Evolutionary conservation across 2,888 invertebrate genomes (phyloP), one percentile per base, ranked within the genome.

Genomic region (Nymphalis c-album): DNA sequence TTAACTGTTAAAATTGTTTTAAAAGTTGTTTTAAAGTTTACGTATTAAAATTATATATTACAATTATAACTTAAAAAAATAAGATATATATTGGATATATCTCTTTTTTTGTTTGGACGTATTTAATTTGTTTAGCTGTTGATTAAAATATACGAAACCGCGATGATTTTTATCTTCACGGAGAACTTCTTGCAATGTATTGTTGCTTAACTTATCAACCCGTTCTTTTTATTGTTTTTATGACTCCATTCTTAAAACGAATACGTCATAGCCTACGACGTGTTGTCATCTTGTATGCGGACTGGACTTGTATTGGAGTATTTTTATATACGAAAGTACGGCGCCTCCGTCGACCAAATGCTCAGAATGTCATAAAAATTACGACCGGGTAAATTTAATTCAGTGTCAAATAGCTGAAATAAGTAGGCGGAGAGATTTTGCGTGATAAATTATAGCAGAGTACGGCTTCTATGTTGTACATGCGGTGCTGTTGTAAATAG

Each of bases 401-500:
- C 61, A 62, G 50, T 45, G 58, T 66, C 66, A 50, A 66, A 66
- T 63, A 58, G 64, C 46, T 60, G 61, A 20, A 59, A 51, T 35
- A 58, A 64, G 73, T 75, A 71, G 72, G 74, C 73, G 74, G 69
- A 60, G 69, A 72, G 73, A 75, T 72, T 75, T 73, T 73, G 70
- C 59, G 70, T 74, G 73, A 76, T 75, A 76, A 74, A 75, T 76
- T 71, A 75, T 76, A 75, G 71, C 73, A 67, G 73, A 70, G 69
- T 75, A 75, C 72, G 76, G 68, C 75, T 73, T 75, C 76, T 74
- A 73, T 76, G 76, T 76, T 78, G 74, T 79, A 70, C 71, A 67
- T 69, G 67, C 67, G 67, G 68, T 68, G 69, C 67, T 58, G 75
- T 77, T 80, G 76, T 81, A 78, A 79, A 81, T 82, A 79, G 76